phyloP scores from a whole-genome alignment of 2,113 vertebrate species.

The Siphamia tubifer region DNA sequence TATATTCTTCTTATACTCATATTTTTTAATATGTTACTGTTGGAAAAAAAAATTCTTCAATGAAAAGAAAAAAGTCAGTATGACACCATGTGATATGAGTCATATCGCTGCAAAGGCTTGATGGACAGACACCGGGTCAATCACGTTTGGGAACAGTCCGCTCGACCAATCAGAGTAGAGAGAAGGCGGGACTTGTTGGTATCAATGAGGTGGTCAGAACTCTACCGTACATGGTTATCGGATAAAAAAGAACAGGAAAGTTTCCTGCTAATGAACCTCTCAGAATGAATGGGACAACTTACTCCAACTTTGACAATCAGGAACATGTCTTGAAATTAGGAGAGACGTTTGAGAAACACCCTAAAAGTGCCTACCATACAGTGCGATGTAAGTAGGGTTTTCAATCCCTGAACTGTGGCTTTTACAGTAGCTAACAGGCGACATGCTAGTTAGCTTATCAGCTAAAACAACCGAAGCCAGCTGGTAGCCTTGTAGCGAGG shows the following conservation, averaged over 20 bases:
- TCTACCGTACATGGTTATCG: constrained; percentile 62
- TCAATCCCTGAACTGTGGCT: neutral
- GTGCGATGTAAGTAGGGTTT: constrained; percentile 90
- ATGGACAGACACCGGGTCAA: constrained; percentile 41
- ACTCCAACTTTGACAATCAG: constrained; percentile 85
- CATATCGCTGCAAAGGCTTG: constrained; percentile 1
- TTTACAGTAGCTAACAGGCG: constrained; percentile 27
- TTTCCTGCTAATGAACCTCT: constrained; percentile 52
- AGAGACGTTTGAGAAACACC: constrained; percentile 91
- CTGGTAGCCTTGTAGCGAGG: neutral
- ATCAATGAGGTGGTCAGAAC: constrained; percentile 13
- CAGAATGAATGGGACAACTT: constrained; percentile 87
- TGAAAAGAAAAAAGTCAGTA: neutral
- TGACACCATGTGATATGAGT: neutral
- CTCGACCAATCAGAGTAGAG: constrained; percentile 54
- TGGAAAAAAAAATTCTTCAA: no score
- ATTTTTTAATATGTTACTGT: no score
- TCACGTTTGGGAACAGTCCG: neutral
- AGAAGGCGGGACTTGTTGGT: constrained; percentile 24
- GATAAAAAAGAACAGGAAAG: constrained; percentile 60
- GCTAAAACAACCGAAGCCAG: constrained; percentile 14
- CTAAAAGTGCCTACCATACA: constrained; percentile 92
- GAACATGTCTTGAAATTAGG: constrained; percentile 91
- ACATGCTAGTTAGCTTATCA: constrained; percentile 56
- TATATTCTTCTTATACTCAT: no score